Evolutionary conservation across 2,888 invertebrate species (phyloP).

Genomic region (Luperina testacea): DNA sequence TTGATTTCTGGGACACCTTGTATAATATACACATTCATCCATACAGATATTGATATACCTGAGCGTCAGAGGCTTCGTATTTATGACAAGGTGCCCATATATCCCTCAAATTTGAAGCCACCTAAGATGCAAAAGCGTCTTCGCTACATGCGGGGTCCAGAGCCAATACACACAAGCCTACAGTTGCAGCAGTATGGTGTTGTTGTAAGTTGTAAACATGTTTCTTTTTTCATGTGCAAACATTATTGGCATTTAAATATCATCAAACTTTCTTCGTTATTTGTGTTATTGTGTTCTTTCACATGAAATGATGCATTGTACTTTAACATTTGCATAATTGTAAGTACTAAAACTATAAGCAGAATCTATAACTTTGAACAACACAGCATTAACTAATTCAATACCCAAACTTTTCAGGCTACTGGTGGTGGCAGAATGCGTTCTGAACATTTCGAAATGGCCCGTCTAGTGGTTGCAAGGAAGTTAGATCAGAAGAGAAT

Average conservation of each 20-base stretch:
- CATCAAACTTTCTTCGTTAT: not conserved
- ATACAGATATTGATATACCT: slow-evolving; percentile 92
- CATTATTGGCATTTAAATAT: not conserved
- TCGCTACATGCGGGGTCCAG: slow-evolving; percentile 97
- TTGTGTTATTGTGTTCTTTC: not conserved
- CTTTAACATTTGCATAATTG: not conserved
- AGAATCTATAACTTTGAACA: not conserved
- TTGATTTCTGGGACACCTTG: no score
- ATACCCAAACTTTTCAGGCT: slow-evolving; percentile 90
- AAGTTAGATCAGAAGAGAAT: slow-evolving; percentile 94
- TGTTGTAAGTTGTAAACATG: slow-evolving; percentile 90
- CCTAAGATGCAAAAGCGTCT: slow-evolving; percentile 96
- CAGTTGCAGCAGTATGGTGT: slow-evolving; percentile 98
- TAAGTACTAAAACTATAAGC: not conserved
- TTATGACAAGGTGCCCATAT: slow-evolving; percentile 93
- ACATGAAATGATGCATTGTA: not conserved
- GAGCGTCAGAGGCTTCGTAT: slow-evolving; percentile 93
- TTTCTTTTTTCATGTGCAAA: slow-evolving; percentile 2
- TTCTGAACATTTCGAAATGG: slow-evolving; percentile 96
- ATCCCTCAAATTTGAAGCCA: slow-evolving; percentile 91
- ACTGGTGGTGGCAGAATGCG: slow-evolving; percentile 95
- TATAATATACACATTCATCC: not conserved
- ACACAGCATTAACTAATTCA: not conserved
- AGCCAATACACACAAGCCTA: slow-evolving; percentile 95
- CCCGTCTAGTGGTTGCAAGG: slow-evolving; percentile 94